Conservation (phyloP, 2,888 invertebrate genomes). For the Drosophila sordidapex region DNA sequence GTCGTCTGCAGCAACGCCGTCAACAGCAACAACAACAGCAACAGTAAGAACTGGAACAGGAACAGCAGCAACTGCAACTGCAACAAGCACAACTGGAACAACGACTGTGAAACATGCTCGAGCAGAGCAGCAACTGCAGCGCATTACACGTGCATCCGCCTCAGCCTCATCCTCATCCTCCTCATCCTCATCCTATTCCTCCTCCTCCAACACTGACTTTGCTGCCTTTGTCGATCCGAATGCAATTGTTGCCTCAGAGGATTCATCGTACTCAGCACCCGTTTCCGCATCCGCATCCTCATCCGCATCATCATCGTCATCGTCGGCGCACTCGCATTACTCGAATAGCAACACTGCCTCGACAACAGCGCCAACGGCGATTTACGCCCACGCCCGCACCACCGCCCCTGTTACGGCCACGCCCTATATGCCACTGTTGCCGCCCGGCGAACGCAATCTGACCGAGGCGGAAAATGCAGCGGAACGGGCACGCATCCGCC, state of each 20-base stretch:
- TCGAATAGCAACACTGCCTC: slow-evolving; percentile 56
- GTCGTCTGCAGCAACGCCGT: slow-evolving; percentile 78
- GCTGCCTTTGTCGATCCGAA: slow-evolving; percentile 65
- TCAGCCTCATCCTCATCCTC: slow-evolving; percentile 12
- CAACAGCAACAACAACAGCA: slow-evolving; percentile 63
- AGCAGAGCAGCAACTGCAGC: slow-evolving; percentile 38
- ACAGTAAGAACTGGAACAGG: slow-evolving; percentile 39
- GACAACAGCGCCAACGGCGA: slow-evolving; percentile 19
- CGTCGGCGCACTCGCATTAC: slow-evolving; percentile 53
- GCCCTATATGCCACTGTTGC: slow-evolving; percentile 67
- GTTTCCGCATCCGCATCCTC: slow-evolving; percentile 38
- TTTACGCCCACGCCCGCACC: slow-evolving; percentile 37
- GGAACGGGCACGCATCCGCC: slow-evolving; percentile 89
- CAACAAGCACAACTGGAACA: slow-evolving; percentile 47
- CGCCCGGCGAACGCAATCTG: slow-evolving; percentile 74
- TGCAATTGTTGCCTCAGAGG: slow-evolving; percentile 34
- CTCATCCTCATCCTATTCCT: slow-evolving; percentile 10
- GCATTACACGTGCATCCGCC: slow-evolving; percentile 30
- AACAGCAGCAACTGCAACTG: slow-evolving; percentile 41
- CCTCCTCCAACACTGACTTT: slow-evolving; percentile 21
- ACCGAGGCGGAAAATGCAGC: slow-evolving; percentile 82
- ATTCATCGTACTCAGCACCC: background rate
- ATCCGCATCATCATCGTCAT: slow-evolving; percentile 34
- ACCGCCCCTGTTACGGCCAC: slow-evolving; percentile 65
- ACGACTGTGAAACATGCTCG: slow-evolving; percentile 13